These are phyloP conservation scores for Ochropacha duplaris DNA, from an alignment of 2,888 invertebrate genomes.

Conservation along the genomic window DNA sequence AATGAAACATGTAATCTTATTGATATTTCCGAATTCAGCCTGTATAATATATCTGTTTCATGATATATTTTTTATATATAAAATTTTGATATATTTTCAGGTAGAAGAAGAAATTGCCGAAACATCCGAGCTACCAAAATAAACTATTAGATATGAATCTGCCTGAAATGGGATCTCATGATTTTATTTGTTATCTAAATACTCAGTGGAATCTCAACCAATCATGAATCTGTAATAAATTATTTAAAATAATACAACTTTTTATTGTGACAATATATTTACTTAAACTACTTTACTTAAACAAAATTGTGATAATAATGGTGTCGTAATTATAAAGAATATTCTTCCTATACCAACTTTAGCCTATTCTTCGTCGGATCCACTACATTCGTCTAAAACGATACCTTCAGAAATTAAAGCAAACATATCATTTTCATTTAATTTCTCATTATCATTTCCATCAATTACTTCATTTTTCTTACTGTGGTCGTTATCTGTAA, in stretches of 20 bases:
- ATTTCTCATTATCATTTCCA: slow-evolving; percentile 52
- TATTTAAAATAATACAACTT: background rate
- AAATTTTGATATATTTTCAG: slow-evolving; percentile 40
- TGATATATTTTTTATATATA: background rate
- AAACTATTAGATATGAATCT: slow-evolving; percentile 14
- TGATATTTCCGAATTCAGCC: no score
- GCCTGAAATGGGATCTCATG: no score
- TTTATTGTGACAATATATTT: background rate
- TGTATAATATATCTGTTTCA: background rate
- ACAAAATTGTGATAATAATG: background rate
- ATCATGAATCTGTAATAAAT: slow-evolving; percentile 1
- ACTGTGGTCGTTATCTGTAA: background rate
- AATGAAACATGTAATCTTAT: no score
- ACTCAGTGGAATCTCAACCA: slow-evolving; percentile 8
- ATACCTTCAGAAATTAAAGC: slow-evolving; percentile 66
- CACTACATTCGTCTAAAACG: slow-evolving; percentile 66
- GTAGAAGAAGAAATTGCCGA: slow-evolving; percentile 64
- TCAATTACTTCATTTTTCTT: slow-evolving; percentile 9
- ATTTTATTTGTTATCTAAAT: slow-evolving; percentile 7
- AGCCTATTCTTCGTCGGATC: slow-evolving; percentile 54
- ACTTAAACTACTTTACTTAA: background rate
- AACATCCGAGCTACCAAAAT: slow-evolving; percentile 49
- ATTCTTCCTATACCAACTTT: background rate
- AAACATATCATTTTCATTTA: slow-evolving; percentile 63
- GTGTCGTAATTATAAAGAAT: background rate